These are phyloP conservation scores for Drosophila austrosaltans DNA, from an alignment of 2,888 invertebrate species.

Conservation along the genomic window DNA sequence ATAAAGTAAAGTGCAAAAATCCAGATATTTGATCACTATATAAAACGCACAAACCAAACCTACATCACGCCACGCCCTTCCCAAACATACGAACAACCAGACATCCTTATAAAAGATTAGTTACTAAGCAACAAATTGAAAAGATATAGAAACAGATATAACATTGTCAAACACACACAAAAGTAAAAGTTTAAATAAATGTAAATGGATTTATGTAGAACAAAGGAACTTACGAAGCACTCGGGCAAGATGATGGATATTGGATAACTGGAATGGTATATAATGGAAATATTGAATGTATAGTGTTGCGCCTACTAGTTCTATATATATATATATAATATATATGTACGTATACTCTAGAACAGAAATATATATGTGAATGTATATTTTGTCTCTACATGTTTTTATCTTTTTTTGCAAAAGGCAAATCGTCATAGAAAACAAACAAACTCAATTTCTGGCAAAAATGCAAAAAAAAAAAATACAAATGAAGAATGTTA, in stretches of 20 bases:
- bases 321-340: constrained; percentile 63
- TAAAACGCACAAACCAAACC: constrained; percentile 14
- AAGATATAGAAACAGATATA: constrained; percentile 26
- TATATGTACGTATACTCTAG: constrained; percentile 47
- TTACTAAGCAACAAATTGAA: constrained; percentile 17
- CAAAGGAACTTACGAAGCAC: constrained; percentile 1
- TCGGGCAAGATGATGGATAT: constrained; percentile 1
- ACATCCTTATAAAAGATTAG: constrained; percentile 19
- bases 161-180: constrained; percentile 38
- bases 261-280: constrained; percentile 13
- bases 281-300: constrained; percentile 70
- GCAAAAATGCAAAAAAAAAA: constrained; percentile 52
- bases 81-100: not conserved
- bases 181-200: constrained; percentile 45
- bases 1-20: constrained; percentile 66
- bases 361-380: constrained; percentile 67
- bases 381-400: constrained; percentile 67
- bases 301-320: constrained; percentile 77
- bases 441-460: constrained; percentile 45
- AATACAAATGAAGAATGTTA: constrained; percentile 53
- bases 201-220: constrained; percentile 35
- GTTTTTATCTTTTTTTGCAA: constrained; percentile 51
- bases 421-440: constrained; percentile 44
- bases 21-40: constrained; percentile 30
- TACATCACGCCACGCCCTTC: not conserved